These are phyloP conservation scores for Orius insidiosus DNA, from an alignment of 1,140 invertebrate genomes.

Conservation along the genomic window DNA sequence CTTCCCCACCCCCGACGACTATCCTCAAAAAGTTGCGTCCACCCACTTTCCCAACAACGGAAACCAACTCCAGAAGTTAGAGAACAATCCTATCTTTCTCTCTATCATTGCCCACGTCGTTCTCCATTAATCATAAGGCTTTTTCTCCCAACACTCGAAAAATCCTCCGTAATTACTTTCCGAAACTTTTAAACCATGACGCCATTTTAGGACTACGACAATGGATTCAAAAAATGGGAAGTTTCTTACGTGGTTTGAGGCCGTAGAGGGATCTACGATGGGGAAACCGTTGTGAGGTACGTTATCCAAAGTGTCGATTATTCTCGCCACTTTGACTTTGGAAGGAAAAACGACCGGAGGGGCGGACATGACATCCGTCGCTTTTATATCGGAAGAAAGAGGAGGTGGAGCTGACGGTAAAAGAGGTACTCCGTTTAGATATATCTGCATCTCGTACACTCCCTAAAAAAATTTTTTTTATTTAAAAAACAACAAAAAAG, in stretches of 20 bases:
- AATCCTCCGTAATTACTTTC: too few species aligned
- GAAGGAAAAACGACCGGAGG: slow-evolving; percentile 48
- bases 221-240: too few species aligned
- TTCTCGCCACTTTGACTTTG: slow-evolving; percentile 66
- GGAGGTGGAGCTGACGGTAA: slow-evolving; percentile 21
- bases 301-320: slow-evolving; percentile 60
- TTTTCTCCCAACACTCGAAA: too few species aligned
- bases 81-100: too few species aligned
- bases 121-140: too few species aligned
- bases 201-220: too few species aligned
- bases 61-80: too few species aligned
- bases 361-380: slow-evolving; percentile 21
- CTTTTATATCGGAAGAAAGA: slow-evolving; percentile 21
- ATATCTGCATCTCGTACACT: slow-evolving; percentile 90
- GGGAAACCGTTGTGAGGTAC: slow-evolving; percentile 89
- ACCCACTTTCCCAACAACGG: too few species aligned
- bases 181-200: too few species aligned
- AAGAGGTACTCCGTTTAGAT: slow-evolving; percentile 72
- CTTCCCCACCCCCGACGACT: too few species aligned
- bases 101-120: too few species aligned
- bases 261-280: slow-evolving; percentile 53
- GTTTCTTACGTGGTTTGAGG: slow-evolving; percentile 16
- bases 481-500: slow-evolving; percentile 9
- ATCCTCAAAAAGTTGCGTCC: too few species aligned
- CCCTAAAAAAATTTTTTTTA: slow-evolving; percentile 41